Evolutionary conservation across 2,797 vertebrate genomes (phyloP).

Genomic region (Phataginus tricuspis): DNA sequence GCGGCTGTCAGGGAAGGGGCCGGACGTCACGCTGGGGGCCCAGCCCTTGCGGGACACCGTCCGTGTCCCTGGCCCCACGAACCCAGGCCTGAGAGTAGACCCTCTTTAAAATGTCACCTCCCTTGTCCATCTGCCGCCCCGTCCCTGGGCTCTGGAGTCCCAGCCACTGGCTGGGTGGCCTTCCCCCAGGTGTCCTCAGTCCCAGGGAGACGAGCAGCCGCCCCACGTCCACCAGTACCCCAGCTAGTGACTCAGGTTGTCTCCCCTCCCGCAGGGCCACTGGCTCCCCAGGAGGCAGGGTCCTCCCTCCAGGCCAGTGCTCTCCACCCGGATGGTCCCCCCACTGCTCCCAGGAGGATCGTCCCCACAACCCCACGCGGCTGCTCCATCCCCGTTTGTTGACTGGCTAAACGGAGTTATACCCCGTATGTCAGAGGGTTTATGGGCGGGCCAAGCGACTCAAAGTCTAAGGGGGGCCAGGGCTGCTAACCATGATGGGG

Average conservation of each 20-base stretch:
- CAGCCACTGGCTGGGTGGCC: neutral
- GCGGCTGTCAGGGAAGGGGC: neutral
- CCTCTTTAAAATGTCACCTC: neutral
- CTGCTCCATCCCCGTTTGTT: neutral
- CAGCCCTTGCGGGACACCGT: fast-evolving
- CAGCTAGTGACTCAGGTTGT: no score
- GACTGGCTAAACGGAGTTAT: neutral
- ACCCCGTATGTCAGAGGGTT: fast-evolving
- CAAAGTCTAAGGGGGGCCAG: neutral
- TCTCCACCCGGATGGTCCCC: neutral
- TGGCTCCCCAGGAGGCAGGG: neutral
- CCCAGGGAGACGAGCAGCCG: neutral
- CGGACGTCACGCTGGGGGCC: neutral
- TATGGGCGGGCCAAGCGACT: fast-evolving
- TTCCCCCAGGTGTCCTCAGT: neutral
- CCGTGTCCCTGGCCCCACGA: neutral
- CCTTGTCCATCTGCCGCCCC: neutral
- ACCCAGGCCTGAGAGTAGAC: fast-evolving
- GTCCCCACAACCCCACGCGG: fast-evolving
- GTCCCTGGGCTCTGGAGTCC: neutral
- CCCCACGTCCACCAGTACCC: neutral
- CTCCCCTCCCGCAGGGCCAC: neutral
- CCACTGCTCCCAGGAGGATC: neutral
- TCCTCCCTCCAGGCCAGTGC: neutral
- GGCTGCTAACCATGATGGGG: neutral